These are phyloP conservation scores for Euphydryas editha DNA, from an alignment of 2,888 invertebrate species.

Conservation along the genomic window DNA sequence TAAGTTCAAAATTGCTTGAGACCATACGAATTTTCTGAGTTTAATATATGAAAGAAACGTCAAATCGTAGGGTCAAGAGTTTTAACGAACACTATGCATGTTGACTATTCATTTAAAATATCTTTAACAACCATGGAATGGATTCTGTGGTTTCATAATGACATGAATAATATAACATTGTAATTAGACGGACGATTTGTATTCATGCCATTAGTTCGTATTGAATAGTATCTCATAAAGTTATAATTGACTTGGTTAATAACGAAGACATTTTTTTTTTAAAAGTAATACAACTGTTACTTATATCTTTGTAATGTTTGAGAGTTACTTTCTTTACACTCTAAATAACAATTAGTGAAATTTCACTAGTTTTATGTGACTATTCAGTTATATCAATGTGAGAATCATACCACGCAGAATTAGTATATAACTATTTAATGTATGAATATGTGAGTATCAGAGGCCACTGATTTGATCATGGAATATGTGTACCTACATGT, in stretches of 20 bases:
- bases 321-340: no score
- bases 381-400: no score
- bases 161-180: conserved; percentile 21
- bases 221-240: conserved; percentile 3
- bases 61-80: conserved; percentile 55
- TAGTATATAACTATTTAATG: no score
- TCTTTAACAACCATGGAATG: conserved; percentile 60
- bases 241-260: conserved; percentile 1
- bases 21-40: conserved; percentile 42
- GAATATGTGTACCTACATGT: no score
- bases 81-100: conserved; percentile 59
- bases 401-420: no score
- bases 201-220: conserved; percentile 4
- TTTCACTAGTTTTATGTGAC: no score
- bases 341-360: no score
- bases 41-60: conserved; percentile 64
- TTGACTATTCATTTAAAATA: conserved; percentile 52
- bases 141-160: conserved; percentile 40
- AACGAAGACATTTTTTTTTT: neutral
- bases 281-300: no score
- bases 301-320: no score
- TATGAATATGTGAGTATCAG: no score
- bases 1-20: conserved; percentile 15
- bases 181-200: conserved; percentile 23
- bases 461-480: no score